These are phyloP conservation scores for Tychaedon coryphoeus DNA, from an alignment of 2,113 vertebrate species.

Conservation along the genomic window DNA sequence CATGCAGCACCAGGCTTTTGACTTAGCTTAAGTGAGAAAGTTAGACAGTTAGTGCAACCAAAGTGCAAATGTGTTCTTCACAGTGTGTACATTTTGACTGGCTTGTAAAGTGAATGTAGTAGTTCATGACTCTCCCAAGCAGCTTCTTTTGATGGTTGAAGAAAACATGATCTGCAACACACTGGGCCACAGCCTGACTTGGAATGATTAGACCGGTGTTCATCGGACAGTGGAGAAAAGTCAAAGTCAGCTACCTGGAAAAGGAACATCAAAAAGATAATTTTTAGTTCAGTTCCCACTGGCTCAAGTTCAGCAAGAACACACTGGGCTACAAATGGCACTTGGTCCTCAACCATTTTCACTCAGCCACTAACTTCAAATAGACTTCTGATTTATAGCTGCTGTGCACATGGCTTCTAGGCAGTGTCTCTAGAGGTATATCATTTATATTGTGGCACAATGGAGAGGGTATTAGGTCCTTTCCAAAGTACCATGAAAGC, in stretches of 20 bases:
- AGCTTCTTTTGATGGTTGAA: slow-evolving; percentile 33
- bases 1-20: background rate
- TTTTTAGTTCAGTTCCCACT: background rate
- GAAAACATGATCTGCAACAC: slow-evolving; percentile 64
- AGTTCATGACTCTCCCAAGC: slow-evolving; percentile 65
- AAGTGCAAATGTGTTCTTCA: slow-evolving; percentile 33
- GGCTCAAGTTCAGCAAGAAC: background rate
- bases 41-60: background rate
- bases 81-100: slow-evolving; percentile 68
- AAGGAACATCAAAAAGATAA: background rate
- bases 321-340: background rate
- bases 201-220: slow-evolving; percentile 3
- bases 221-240: slow-evolving; percentile 70
- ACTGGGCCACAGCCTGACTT: slow-evolving; percentile 35
- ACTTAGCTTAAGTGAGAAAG: background rate
- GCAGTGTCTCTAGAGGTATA: background rate
- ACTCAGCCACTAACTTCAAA: background rate
- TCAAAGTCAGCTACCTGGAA: slow-evolving; percentile 74
- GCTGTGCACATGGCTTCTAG: background rate
- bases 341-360: background rate
- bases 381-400: background rate
- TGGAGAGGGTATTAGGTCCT: background rate
- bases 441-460: background rate
- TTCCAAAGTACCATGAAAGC: background rate
- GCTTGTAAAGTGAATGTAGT: slow-evolving; percentile 66